Percentiles rank a stretch among this genome's conserved stretches.
Conservation (phyloP, 2,113 vertebrate species). For the Serinus canaria region DNA sequence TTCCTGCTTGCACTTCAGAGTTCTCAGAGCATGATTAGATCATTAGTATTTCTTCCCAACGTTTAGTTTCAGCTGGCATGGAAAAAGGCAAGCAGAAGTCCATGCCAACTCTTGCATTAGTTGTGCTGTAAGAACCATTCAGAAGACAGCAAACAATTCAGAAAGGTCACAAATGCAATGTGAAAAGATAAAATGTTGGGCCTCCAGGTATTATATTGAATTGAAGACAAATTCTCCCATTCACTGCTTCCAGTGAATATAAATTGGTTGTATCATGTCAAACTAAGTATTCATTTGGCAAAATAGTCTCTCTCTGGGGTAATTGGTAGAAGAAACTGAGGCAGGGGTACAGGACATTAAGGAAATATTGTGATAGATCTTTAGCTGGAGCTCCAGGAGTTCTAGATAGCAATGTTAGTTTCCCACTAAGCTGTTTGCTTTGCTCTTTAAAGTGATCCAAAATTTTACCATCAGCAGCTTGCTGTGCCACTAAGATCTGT, state of each 20-base stretch:
- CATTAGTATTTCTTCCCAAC: not conserved
- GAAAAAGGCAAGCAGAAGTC: not conserved
- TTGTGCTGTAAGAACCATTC: not conserved
- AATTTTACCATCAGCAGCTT: not conserved
- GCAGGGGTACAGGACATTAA: not conserved
- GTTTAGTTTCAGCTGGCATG: not conserved
- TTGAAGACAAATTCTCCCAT: not conserved
- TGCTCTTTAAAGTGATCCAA: not conserved
- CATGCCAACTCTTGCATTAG: not conserved
- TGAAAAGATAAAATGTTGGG: not conserved
- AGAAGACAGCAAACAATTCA: not conserved
- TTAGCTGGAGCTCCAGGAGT: not conserved
- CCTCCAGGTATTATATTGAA: not conserved
- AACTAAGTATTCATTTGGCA: not conserved
- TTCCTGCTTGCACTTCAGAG: not conserved
- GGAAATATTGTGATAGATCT: not conserved
- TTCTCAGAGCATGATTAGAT: not conserved
- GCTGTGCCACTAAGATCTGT: not conserved
- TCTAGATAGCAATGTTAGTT: not conserved
- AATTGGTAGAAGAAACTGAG: not conserved
- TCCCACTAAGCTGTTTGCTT: not conserved
- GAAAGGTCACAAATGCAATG: not conserved
- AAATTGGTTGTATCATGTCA: not conserved
- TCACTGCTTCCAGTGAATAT: not conserved
- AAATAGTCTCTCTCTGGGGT: not conserved